Evolutionary conservation across 2,797 vertebrate genomes (phyloP).

Genomic region (Leptodactylus fallax): DNA sequence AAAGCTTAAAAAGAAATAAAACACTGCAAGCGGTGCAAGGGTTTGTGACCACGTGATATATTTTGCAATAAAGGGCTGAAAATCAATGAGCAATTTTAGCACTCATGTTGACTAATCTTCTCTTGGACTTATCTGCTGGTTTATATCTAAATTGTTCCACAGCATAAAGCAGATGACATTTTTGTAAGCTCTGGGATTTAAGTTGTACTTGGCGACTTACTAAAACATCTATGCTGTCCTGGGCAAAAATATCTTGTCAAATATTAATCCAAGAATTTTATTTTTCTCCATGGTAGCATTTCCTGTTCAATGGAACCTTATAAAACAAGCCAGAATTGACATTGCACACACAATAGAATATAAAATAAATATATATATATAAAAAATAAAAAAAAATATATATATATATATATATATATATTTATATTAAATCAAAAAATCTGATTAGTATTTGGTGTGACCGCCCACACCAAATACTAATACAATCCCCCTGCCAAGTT

Average conservation of each 20-base stretch:
- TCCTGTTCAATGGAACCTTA: not conserved
- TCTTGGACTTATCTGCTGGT: constrained; percentile 21
- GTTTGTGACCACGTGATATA: constrained; percentile 11
- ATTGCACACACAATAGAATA: not conserved
- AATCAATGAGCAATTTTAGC: constrained; percentile 36
- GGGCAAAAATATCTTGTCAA: constrained; percentile 2
- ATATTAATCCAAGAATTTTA: constrained; percentile 17
- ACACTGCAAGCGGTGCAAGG: not conserved
- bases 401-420: no score
- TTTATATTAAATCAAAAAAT: no score
- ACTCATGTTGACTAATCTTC: constrained; percentile 30
- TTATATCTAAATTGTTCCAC: constrained; percentile 34
- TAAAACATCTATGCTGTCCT: constrained; percentile 1
- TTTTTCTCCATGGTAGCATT: not conserved
- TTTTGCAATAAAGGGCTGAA: constrained; percentile 8
- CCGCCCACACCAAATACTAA: no score
- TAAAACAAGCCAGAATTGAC: not conserved
- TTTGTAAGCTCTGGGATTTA: constrained; percentile 26
- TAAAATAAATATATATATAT: not conserved
- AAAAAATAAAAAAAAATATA: not conserved
- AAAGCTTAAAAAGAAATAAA: not conserved
- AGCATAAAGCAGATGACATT: constrained; percentile 28
- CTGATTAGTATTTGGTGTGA: no score
- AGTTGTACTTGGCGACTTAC: constrained; percentile 16
- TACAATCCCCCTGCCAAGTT: no score